phyloP scores from a whole-genome alignment of 2,113 vertebrate genomes.

The Gulo gulo region DNA sequence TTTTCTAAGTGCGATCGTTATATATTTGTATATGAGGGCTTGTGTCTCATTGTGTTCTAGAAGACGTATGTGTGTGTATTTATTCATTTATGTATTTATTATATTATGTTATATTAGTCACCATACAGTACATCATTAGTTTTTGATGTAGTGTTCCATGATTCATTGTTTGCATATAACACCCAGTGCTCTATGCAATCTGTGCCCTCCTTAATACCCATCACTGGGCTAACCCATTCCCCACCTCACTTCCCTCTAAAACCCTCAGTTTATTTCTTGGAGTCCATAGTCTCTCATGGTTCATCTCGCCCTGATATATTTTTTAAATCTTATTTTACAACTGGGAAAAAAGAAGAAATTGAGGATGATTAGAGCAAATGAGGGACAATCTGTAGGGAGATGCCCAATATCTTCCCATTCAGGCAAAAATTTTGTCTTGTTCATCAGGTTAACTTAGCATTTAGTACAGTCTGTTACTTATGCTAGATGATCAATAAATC shows the following conservation, averaged over 20 bases:
- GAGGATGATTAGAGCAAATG: not conserved
- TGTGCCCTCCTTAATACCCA: no score
- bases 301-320: not conserved
- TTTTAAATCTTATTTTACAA: not conserved
- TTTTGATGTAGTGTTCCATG: no score
- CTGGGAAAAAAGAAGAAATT: not conserved
- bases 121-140: no score
- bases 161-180: no score
- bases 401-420: not conserved
- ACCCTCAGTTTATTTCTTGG: no score
- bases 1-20: not conserved
- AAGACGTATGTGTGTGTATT: not conserved
- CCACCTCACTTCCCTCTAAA: no score
- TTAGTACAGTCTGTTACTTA: not conserved
- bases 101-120: no score
- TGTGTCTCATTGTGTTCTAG: not conserved
- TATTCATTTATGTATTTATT: no score
- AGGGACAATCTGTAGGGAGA: not conserved
- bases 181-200: no score
- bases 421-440: not conserved
- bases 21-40: not conserved
- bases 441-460: not conserved
- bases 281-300: no score
- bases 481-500: not conserved
- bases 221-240: no score